These are phyloP conservation scores for Glaucidium brasilianum DNA, from an alignment of 2,113 vertebrate species.

Conservation along the genomic window DNA sequence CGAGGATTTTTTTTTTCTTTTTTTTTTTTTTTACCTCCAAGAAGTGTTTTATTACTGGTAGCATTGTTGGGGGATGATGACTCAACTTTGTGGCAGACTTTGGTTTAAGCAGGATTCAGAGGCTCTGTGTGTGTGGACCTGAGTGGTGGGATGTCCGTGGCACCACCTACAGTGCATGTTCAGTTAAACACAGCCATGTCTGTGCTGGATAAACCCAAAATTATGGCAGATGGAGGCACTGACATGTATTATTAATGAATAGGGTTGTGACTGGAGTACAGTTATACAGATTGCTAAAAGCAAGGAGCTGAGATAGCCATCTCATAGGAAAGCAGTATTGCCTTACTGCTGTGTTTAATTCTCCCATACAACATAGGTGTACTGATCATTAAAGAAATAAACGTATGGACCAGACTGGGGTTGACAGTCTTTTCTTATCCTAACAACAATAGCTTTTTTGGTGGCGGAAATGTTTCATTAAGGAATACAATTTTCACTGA, in stretches of 20 bases:
- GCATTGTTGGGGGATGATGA: not conserved
- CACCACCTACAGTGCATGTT: not conserved
- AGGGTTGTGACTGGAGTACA: not conserved
- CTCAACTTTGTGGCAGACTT: not conserved
- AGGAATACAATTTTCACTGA: not conserved
- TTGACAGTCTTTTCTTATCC: not conserved
- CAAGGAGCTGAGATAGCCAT: not conserved
- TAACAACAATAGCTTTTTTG: not conserved
- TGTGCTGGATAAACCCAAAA: not conserved
- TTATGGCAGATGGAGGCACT: not conserved
- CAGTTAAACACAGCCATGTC: fast-evolving
- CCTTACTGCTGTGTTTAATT: not conserved
- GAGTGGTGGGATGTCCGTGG: fast-evolving
- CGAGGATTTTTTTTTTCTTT: not conserved
- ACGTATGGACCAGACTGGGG: not conserved
- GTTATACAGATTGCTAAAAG: constrained; percentile 1
- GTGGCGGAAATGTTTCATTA: not conserved
- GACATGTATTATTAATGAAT: not conserved
- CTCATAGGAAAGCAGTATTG: not conserved
- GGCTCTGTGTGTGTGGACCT: no score
- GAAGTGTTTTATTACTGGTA: not conserved
- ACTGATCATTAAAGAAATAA: not conserved
- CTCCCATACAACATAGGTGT: not conserved
- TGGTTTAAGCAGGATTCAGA: not conserved
- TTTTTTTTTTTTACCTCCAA: not conserved